These are phyloP conservation scores for Nothobranchius kuhntae DNA, from an alignment of 2,113 vertebrate species.

Conservation along the genomic window DNA sequence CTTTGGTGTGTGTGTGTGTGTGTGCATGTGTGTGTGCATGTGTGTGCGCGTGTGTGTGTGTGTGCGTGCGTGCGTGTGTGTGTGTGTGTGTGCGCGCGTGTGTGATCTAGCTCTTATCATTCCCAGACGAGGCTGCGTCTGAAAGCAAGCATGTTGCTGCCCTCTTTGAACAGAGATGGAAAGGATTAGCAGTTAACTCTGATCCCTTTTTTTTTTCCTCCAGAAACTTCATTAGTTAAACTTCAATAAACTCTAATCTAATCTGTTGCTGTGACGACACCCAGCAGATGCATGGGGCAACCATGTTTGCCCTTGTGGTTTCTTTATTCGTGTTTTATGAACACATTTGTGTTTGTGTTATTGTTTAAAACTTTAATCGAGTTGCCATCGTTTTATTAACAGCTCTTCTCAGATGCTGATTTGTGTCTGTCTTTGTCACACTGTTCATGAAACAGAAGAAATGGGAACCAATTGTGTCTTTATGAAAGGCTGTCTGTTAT, in stretches of 20 bases:
- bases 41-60: background rate
- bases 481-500: no score
- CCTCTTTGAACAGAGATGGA: constrained; percentile 50
- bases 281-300: constrained; percentile 2
- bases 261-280: constrained; percentile 50
- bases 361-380: background rate
- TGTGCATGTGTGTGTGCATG: no score
- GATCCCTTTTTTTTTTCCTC: constrained; percentile 16
- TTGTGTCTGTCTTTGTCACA: no score
- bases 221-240: constrained; percentile 58
- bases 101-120: constrained; percentile 28
- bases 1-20: no score
- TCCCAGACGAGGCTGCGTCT: constrained; percentile 39
- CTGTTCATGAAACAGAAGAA: no score
- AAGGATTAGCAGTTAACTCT: constrained; percentile 65
- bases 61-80: constrained; percentile 3
- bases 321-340: background rate
- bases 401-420: no score
- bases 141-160: constrained; percentile 27
- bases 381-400: no score
- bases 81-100: background rate
- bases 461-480: no score
- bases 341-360: background rate
- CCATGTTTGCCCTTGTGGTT: constrained; percentile 13
- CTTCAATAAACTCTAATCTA: constrained; percentile 53